Conservation (phyloP, 2,888 invertebrate species). For the Hemithea aestivaria region DNA sequence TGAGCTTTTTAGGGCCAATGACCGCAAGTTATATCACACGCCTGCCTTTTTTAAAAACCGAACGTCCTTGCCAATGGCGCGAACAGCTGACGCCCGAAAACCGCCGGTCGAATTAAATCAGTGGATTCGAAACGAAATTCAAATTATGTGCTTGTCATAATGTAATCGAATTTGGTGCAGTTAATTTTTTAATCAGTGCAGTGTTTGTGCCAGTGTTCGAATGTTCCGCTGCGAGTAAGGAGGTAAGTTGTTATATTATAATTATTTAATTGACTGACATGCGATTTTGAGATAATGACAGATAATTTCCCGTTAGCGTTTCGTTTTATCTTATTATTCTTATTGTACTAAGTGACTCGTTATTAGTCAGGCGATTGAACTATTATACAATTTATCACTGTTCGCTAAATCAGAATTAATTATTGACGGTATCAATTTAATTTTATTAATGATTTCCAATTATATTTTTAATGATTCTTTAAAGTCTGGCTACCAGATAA, state of each 20-base stretch:
- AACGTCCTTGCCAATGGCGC: slow-evolving; percentile 60
- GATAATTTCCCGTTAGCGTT: background rate
- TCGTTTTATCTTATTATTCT: background rate
- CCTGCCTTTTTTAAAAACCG: slow-evolving; percentile 43
- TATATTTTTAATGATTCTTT: too few relatives aligned
- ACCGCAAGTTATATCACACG: slow-evolving; percentile 54
- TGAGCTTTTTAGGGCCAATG: slow-evolving; percentile 54
- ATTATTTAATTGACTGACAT: background rate
- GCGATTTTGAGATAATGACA: background rate
- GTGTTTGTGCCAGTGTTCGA: slow-evolving; percentile 35
- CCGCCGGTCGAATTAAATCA: slow-evolving; percentile 6
- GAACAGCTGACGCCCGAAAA: slow-evolving; percentile 58
- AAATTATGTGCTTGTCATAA: too few relatives aligned
- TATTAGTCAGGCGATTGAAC: too few relatives aligned
- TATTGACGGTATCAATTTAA: too few relatives aligned
- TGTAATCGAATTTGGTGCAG: slow-evolving; percentile 34
- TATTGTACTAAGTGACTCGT: too few relatives aligned
- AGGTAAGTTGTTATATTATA: slow-evolving; percentile 28
- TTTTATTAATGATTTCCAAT: too few relatives aligned
- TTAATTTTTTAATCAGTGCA: slow-evolving; percentile 32
- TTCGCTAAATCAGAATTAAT: too few relatives aligned
- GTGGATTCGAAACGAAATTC: slow-evolving; percentile 3
- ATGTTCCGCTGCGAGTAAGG: slow-evolving; percentile 6
- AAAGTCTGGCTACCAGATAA: too few relatives aligned
- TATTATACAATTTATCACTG: too few relatives aligned